These are phyloP conservation scores for Platichthys stellatus DNA, from an alignment of 2,113 vertebrate species.

Conservation along the genomic window DNA sequence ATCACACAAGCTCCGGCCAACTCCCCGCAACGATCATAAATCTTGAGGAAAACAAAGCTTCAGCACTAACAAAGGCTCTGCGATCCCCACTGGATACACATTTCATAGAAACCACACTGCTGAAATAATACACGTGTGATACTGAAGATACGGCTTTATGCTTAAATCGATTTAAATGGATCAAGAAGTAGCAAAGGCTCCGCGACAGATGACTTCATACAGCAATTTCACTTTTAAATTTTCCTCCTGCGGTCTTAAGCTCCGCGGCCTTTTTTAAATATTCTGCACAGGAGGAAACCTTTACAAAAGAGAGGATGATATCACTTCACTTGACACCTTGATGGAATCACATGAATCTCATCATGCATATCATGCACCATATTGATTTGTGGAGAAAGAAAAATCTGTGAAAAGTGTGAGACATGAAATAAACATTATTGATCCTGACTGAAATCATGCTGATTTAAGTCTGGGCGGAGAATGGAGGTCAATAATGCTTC, in stretches of 20 bases:
- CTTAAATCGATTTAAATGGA: constrained; percentile 47
- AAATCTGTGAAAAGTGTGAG: constrained; percentile 68
- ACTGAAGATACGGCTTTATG: constrained; percentile 25
- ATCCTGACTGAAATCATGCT: constrained; percentile 76
- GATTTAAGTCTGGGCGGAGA: constrained; percentile 65
- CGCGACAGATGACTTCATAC: constrained; percentile 9
- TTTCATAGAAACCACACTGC: constrained; percentile 57
- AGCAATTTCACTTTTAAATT: constrained; percentile 2
- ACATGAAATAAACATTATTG: constrained; percentile 81
- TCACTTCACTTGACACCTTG: constrained; percentile 47
- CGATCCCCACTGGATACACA: constrained; percentile 62
- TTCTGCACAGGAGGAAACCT: not conserved
- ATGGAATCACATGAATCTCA: constrained; percentile 39
- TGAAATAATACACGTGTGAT: constrained; percentile 37
- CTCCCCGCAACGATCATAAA: constrained; percentile 75
- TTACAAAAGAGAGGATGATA: constrained; percentile 28
- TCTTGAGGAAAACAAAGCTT: constrained; percentile 78
- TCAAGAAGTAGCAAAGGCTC: constrained; percentile 19
- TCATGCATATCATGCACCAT: constrained; percentile 56
- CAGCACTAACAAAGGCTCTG: constrained; percentile 69
- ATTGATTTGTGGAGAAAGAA: constrained; percentile 74
- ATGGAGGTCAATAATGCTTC: constrained; percentile 66
- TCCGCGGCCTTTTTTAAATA: not conserved
- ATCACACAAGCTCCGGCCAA: constrained; percentile 79
- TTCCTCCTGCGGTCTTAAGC: not conserved